phyloP scores from a whole-genome alignment of 2,888 invertebrate genomes.

The Campoplex capitator region DNA sequence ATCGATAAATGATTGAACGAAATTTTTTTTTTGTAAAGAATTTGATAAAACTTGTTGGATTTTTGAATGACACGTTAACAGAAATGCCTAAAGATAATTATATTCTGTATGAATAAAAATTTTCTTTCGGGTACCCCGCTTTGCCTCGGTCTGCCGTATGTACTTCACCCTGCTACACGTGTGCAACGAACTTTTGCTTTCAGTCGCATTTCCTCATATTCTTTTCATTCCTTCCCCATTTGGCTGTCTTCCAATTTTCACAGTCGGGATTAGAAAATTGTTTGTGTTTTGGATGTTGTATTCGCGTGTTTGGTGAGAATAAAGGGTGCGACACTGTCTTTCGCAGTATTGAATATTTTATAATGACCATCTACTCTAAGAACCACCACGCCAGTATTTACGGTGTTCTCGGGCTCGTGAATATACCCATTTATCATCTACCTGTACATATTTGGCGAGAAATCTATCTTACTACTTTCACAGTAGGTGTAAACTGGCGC shows the following conservation, averaged over 20 bases:
- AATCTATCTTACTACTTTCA: slow-evolving; percentile 54
- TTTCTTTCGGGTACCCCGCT: not conserved
- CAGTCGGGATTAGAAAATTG: slow-evolving; percentile 39
- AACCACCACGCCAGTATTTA: slow-evolving; percentile 25
- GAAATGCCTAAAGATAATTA: not conserved
- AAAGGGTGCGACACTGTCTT: slow-evolving; percentile 74
- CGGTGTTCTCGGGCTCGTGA: not conserved
- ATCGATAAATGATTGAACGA: not conserved
- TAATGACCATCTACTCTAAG: slow-evolving; percentile 68
- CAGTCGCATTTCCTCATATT: slow-evolving; percentile 39
- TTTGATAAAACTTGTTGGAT: not conserved
- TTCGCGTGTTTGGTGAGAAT: slow-evolving; percentile 37
- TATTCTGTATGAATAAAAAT: not conserved
- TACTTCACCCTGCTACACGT: slow-evolving; percentile 10
- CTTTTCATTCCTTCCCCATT: slow-evolving; percentile 56
- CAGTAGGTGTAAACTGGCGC: slow-evolving; percentile 26
- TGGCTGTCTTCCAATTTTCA: slow-evolving; percentile 71
- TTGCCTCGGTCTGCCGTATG: not conserved
- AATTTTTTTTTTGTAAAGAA: not conserved
- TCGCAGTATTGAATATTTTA: slow-evolving; percentile 76
- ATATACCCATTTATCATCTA: not conserved
- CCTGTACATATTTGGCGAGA: slow-evolving; percentile 60
- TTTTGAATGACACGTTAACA: not conserved
- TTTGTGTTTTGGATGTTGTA: slow-evolving; percentile 53
- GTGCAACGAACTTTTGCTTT: slow-evolving; percentile 32